phyloP scores from a whole-genome alignment of 23 tunicate species.

The Phallusia fumigata region DNA sequence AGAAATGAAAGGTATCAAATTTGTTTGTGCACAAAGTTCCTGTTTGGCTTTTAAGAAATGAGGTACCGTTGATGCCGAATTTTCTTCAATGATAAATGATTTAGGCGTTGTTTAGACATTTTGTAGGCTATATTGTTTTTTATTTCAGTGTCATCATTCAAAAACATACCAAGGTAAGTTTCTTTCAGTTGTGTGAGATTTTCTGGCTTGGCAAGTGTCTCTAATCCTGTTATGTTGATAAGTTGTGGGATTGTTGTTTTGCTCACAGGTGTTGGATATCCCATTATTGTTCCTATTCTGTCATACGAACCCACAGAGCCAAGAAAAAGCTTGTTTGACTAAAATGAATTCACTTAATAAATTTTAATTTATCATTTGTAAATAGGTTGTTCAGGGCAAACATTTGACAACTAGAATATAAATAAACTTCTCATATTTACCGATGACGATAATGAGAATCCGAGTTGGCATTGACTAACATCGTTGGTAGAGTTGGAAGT shows the following conservation, averaged over 20 bases:
- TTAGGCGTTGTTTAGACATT: too few relatives aligned
- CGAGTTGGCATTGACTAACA: conserved; percentile 2
- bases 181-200: not conserved
- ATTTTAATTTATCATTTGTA: too few relatives aligned
- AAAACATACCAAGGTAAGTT: conserved; percentile 8
- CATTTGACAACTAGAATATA: too few relatives aligned
- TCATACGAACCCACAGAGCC: conserved; percentile 18
- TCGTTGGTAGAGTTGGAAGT: conserved; percentile 4
- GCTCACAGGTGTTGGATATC: not conserved
- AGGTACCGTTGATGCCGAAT: too few relatives aligned
- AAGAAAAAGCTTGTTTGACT: not conserved
- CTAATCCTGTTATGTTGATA: conserved; percentile 1
- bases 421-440: too few relatives aligned
- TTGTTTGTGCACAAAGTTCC: too few relatives aligned
- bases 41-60: too few relatives aligned
- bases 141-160: not conserved
- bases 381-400: too few relatives aligned
- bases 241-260: not conserved
- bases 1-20: too few relatives aligned
- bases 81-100: too few relatives aligned
- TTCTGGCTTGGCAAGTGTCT: not conserved
- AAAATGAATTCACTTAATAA: too few relatives aligned
- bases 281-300: conserved; percentile 11
- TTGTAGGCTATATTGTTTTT: too few relatives aligned
- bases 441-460: not conserved